These are phyloP conservation scores for Drosophila pachea DNA, from an alignment of 1,140 invertebrate species.

Conservation along the genomic window DNA sequence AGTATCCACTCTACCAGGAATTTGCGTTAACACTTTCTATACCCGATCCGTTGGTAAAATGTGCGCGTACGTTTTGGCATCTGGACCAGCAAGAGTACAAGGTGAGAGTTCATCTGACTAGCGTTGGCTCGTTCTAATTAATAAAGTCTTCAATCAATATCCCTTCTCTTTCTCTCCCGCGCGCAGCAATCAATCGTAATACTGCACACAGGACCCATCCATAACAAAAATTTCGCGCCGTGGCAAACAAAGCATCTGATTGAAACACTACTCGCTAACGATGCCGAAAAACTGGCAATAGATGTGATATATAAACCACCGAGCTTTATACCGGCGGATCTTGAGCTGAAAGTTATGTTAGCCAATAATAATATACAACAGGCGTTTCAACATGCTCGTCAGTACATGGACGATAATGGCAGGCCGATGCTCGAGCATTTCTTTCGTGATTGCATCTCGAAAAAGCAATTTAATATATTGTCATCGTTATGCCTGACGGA, in stretches of 20 bases:
- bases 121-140: not conserved
- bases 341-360: constrained; percentile 57
- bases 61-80: constrained; percentile 91
- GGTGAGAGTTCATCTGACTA: constrained; percentile 72
- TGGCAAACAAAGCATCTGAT: constrained; percentile 79
- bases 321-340: constrained; percentile 20
- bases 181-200: constrained; percentile 81
- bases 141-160: not conserved
- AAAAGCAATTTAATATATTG: constrained; percentile 51
- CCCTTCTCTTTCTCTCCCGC: constrained; percentile 1
- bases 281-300: constrained; percentile 45
- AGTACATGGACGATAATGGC: constrained; percentile 40
- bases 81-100: constrained; percentile 89
- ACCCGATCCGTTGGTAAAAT: constrained; percentile 82
- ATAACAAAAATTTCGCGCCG: constrained; percentile 73
- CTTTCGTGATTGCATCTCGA: constrained; percentile 53
- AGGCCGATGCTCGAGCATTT: constrained; percentile 60
- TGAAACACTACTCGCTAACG: constrained; percentile 43
- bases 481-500: constrained; percentile 56
- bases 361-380: constrained; percentile 60
- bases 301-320: constrained; percentile 44
- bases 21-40: constrained; percentile 84
- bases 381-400: constrained; percentile 68
- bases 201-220: constrained; percentile 71
- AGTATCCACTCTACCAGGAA: constrained; percentile 83